Percentiles rank a stretch among this genome's conserved stretches.
These are phyloP conservation scores for Acholoe squamosa DNA, from an alignment of 2,888 invertebrate genomes.

Conservation along the genomic window DNA sequence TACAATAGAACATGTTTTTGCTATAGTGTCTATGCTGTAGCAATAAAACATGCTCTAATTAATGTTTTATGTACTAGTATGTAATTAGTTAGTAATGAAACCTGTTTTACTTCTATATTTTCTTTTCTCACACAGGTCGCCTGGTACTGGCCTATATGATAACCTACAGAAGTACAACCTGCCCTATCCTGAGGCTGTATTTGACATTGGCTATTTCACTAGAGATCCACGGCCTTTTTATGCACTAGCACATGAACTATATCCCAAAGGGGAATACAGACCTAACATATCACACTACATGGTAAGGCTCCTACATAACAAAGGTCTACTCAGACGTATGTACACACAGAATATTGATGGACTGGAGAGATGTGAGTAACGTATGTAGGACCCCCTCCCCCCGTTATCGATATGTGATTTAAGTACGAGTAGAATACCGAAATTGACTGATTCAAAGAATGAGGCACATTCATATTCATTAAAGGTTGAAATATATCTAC, in stretches of 20 bases:
- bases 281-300: slow-evolving; percentile 84
- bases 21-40: too few relatives aligned
- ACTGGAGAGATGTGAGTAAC: slow-evolving; percentile 83
- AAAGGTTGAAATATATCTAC: too few relatives aligned
- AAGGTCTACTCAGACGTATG: slow-evolving; percentile 82
- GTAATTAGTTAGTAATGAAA: too few relatives aligned
- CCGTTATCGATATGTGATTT: too few relatives aligned
- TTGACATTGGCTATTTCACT: slow-evolving; percentile 93
- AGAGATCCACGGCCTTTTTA: slow-evolving; percentile 96
- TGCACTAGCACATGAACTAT: slow-evolving; percentile 93
- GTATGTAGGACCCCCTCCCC: too few relatives aligned
- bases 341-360: slow-evolving; percentile 85
- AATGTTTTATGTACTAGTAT: too few relatives aligned
- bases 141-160: slow-evolving; percentile 94
- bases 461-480: too few relatives aligned
- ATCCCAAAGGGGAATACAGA: slow-evolving; percentile 88
- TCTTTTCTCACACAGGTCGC: slow-evolving; percentile 91
- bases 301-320: slow-evolving; percentile 81
- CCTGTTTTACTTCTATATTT: too few relatives aligned
- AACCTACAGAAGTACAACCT: slow-evolving; percentile 95
- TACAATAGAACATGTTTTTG: too few relatives aligned
- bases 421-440: too few relatives aligned
- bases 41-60: too few relatives aligned
- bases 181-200: slow-evolving; percentile 95
- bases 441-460: too few relatives aligned